Base-by-base conservation (phyloP, 1,140 invertebrate genomes). In the Calephelis nemesis region DNA sequence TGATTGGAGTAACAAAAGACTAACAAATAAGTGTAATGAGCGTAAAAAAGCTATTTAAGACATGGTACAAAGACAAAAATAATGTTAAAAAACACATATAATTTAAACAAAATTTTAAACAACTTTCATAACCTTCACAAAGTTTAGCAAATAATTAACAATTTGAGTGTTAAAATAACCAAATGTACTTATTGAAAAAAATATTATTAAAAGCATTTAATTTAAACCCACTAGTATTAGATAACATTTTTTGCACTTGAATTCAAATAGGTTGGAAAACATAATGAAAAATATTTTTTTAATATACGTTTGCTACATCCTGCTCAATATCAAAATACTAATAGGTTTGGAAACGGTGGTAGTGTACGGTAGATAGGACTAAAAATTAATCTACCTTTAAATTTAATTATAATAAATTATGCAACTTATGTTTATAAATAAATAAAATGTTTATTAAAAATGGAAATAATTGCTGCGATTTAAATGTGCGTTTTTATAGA, bases 171-270 rank as follows among this genome's bases (percentile, higher is more conserved):
- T n/a, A 49, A 49, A 49, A 49, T 49, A 49, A 5, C 13, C 5
- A 49, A 49, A 49, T n/a, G 48, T n/a, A n/a, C n/a, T n/a, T 49
- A n/a, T 49, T 6, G 48, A 49, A n/a, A n/a, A 49, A 49, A 49
- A n/a, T 5, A n/a, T 49, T 49, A 49, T n/a, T 49, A 49, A 49
- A n/a, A 49, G 12, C 12, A 5, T 49, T 49, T 49, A 49, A 49
- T 5, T n/a, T n/a, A 0, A n/a, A 49, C 15, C 8, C n/a, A 6
- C 15, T 50, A 50, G 15, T 13, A 15, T 13, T 50, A 50, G 5
- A 12, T 50, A 50, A 50, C 9, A 50, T n/a, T 13, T 7, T 50
- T 13, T 13, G n/a, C 49, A 1, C 15, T 13, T 13, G 12, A 13
- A 5, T 13, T n/a, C 6, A 5, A 50, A 12, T n/a, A 9, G 12